These are phyloP conservation scores for Hecatera dysodea DNA, from an alignment of 2,888 invertebrate species.

Conservation along the genomic window DNA sequence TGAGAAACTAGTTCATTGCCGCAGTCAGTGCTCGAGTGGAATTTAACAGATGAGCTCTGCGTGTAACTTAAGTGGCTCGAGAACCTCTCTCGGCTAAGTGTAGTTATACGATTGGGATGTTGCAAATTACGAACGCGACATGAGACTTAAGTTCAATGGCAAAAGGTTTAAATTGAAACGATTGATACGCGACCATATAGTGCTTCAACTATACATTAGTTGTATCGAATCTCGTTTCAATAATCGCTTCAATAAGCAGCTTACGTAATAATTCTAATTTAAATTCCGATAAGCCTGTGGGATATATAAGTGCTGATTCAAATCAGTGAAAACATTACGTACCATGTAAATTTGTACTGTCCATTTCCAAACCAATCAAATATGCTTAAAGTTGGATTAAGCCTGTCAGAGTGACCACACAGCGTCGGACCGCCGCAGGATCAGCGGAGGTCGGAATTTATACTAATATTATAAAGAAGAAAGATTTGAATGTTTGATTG, in stretches of 20 bases:
- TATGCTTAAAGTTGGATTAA: conserved; percentile 23
- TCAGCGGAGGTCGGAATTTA: conserved; percentile 9
- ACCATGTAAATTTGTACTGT: conserved; percentile 5
- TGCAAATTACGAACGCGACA: too few relatives aligned
- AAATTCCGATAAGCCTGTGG: neutral
- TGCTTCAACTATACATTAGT: neutral
- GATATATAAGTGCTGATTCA: conserved; percentile 1
- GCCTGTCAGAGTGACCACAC: conserved; percentile 14
- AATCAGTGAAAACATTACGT: neutral
- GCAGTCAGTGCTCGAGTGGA: conserved; percentile 6
- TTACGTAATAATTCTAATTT: neutral
- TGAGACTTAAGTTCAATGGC: neutral
- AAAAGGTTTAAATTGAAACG: neutral
- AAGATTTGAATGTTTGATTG: too few relatives aligned
- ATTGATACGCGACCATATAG: too few relatives aligned
- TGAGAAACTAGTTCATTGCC: conserved; percentile 11
- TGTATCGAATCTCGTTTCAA: neutral
- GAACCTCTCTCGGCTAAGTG: neutral
- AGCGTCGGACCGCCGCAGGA: neutral
- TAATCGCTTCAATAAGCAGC: neutral
- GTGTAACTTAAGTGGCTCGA: neutral
- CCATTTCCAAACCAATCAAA: conserved; percentile 13
- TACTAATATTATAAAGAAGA: too few relatives aligned
- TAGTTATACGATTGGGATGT: neutral
- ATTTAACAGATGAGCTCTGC: conserved; percentile 17